Evolutionary conservation across 1,140 invertebrate genomes (phyloP), one percentile per base, ranked within the genome.

Genomic region (Penaeus chinensis): DNA sequence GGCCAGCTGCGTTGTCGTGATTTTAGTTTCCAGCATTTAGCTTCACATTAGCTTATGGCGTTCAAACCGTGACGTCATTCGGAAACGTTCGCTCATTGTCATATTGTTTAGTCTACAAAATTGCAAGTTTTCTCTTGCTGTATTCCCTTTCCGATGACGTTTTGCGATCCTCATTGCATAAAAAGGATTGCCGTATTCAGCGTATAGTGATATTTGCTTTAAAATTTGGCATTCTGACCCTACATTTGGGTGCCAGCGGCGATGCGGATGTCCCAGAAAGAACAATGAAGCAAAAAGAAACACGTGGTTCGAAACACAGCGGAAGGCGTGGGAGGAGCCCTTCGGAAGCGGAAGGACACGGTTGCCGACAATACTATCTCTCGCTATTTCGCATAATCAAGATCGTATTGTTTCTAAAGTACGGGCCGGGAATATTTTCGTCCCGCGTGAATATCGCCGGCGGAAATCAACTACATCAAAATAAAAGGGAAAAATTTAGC

Each of bases 21-120:
- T 85, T 85, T 85, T 37, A 42, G 42, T 74, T 63, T 78, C 83
- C 83, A 85, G 22, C 74, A 71, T 63, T 85, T 85, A 85, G 74
- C 61, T 85, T 65, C 60, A n/a, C 74, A 85, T 85, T 85, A 85
- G 74, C 63, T 63, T 13, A 27, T 42, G 71, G 11, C 19, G 32
- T 37, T 78, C 74, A 27, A 63, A 42, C 71, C 74, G 61, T 85
- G 83, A 78, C 83, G 54, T 60, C 24, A 24, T 71, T 62, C 83
- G 20, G n/a, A 10, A 32, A n/a, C 61, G 24, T 27, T 63, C 74
- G 32, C 13, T 16, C 60, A 42, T 13, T 77, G 24, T 77, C 83
- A 65, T 65, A 85, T 77, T 85, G 83, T 63, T 85, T 85, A 71
- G 83, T 47, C 7, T 47, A 18, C 32, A 69, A 66, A 24, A 20